These are phyloP conservation scores for Gila orcuttii DNA, from an alignment of 2,113 vertebrate genomes.

Conservation along the genomic window DNA sequence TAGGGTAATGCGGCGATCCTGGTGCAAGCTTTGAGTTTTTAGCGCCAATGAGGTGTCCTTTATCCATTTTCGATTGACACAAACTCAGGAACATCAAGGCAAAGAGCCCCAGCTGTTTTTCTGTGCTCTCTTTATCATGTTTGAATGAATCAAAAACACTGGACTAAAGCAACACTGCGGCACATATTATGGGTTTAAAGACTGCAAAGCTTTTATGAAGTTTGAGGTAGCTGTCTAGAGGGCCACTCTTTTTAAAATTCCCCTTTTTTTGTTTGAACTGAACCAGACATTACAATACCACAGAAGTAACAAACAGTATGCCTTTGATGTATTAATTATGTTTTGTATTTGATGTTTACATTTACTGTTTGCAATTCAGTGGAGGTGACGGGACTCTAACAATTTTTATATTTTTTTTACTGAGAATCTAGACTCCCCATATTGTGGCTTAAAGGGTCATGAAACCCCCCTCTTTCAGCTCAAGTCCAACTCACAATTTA, in stretches of 20 bases:
- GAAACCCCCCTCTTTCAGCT: no score
- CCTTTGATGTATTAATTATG: slow-evolving; percentile 4
- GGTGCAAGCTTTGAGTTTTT: slow-evolving; percentile 34
- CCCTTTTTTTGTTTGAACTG: slow-evolving; percentile 3
- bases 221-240: background rate
- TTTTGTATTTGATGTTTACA: slow-evolving; percentile 29
- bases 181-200: background rate
- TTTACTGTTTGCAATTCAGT: background rate
- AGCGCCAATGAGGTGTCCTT: slow-evolving; percentile 28
- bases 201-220: background rate
- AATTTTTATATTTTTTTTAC: background rate
- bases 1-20: background rate
- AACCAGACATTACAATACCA: slow-evolving; percentile 6
- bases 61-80: slow-evolving; percentile 36
- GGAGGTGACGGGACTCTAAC: background rate
- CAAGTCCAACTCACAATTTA: no score
- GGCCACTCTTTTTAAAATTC: background rate
- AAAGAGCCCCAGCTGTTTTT: slow-evolving; percentile 11
- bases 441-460: background rate
- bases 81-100: slow-evolving; percentile 24
- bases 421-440: slow-evolving; percentile 3
- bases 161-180: background rate
- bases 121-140: slow-evolving; percentile 21
- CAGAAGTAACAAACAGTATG: background rate
- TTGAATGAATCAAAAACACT: slow-evolving; percentile 37